Evolutionary conservation across 2,888 invertebrate species (phyloP).

Genomic region (Euplexia lucipara): DNA sequence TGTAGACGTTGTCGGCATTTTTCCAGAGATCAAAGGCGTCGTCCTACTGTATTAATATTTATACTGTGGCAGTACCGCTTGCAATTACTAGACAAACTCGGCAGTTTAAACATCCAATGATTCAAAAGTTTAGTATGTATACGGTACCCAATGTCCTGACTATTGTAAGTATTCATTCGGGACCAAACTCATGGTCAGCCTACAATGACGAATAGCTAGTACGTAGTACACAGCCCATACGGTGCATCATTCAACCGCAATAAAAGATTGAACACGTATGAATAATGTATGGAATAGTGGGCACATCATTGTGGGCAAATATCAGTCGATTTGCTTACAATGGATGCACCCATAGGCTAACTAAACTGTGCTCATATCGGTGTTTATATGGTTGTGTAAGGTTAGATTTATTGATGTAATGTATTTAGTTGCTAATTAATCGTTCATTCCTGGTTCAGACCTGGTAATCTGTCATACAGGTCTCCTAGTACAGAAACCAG

Average conservation of each 20-base stretch:
- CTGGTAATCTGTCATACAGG: neutral
- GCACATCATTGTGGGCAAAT: conserved; percentile 62
- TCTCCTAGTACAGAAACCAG: no score
- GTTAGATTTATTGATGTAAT: conserved; percentile 16
- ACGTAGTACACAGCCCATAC: conserved; percentile 21
- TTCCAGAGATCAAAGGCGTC: no score
- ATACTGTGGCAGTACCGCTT: no score
- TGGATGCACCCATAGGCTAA: conserved; percentile 52
- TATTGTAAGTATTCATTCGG: conserved; percentile 15
- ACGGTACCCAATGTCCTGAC: neutral
- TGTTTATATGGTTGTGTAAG: conserved; percentile 21
- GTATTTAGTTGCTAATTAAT: neutral
- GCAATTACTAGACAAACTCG: no score
- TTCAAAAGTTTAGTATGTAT: no score
- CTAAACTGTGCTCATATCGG: conserved; percentile 49
- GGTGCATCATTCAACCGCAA: conserved; percentile 60
- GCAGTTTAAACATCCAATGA: no score
- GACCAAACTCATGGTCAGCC: conserved; percentile 42
- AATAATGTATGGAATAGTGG: conserved; percentile 76
- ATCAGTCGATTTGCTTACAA: conserved; percentile 81
- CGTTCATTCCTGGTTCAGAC: no score
- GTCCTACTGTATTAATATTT: no score
- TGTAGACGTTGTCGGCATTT: no score
- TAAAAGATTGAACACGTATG: conserved; percentile 71
- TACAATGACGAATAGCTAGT: conserved; percentile 40